Conservation (phyloP, 2,113 vertebrate species). For the Antechinus stuartii region DNA sequence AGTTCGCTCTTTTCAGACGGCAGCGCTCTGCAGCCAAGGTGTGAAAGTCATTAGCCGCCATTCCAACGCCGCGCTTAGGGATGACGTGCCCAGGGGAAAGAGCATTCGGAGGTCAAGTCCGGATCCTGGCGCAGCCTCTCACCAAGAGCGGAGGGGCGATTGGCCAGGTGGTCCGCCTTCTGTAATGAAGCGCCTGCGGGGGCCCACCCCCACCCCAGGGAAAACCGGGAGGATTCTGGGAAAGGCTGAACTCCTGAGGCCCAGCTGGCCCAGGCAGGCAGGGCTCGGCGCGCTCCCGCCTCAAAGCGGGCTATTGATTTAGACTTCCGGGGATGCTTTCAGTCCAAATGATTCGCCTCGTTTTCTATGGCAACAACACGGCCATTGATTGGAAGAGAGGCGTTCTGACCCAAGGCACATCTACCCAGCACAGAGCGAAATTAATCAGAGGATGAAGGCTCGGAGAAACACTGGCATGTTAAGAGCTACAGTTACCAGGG, state of each 20-base stretch:
- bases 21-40: background rate
- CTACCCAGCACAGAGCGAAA: background rate
- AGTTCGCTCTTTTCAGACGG: background rate
- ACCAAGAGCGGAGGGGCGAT: background rate
- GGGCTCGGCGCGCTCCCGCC: background rate
- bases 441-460: constrained; percentile 28
- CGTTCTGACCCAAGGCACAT: constrained; percentile 28
- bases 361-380: constrained; percentile 58
- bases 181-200: background rate
- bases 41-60: background rate
- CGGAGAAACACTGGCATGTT: constrained; percentile 43
- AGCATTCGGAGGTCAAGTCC: background rate
- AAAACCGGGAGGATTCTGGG: constrained; percentile 2
- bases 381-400: constrained; percentile 14
- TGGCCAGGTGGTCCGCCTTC: background rate
- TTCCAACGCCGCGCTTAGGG: background rate
- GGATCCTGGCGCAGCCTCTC: background rate
- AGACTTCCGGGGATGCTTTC: background rate
- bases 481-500: background rate
- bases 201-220: background rate
- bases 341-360: constrained; percentile 40
- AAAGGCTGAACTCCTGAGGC: constrained; percentile 15
- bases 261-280: constrained; percentile 15
- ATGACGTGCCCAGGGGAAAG: constrained; percentile 11
- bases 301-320: background rate